Evolutionary conservation across 1,140 invertebrate species (phyloP).

Genomic region (Akabosia matsudoensis): DNA sequence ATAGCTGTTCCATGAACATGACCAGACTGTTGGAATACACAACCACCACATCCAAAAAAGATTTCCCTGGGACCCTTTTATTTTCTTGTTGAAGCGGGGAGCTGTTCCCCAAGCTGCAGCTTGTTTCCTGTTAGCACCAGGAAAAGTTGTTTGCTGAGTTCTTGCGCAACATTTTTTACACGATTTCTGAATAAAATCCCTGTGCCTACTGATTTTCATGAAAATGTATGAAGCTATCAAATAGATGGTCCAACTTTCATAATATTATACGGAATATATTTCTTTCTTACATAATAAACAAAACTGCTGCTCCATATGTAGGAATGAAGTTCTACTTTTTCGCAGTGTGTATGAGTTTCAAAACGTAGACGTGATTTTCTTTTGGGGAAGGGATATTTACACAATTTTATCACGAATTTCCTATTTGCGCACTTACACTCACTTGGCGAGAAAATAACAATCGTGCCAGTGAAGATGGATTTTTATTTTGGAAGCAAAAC

Average conservation of each 20-base stretch:
- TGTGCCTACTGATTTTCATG: conserved; percentile 1
- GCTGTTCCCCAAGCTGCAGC: too few relatives aligned
- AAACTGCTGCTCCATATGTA: too few relatives aligned
- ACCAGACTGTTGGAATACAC: too few relatives aligned
- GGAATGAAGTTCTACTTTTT: neutral
- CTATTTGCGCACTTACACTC: conserved; percentile 2
- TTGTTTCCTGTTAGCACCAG: too few relatives aligned
- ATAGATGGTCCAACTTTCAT: neutral
- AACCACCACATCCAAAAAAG: too few relatives aligned
- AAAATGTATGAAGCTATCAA: neutral
- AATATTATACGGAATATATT: too few relatives aligned
- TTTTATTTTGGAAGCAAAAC: too few relatives aligned
- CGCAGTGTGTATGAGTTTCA: neutral
- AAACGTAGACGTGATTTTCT: neutral
- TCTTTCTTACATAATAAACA: too few relatives aligned
- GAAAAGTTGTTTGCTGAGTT: neutral
- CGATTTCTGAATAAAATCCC: neutral
- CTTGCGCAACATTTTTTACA: neutral
- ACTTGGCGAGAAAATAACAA: too few relatives aligned
- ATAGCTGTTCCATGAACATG: too few relatives aligned
- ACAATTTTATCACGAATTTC: conserved; percentile 17
- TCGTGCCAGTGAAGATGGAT: neutral
- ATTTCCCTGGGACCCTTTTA: too few relatives aligned
- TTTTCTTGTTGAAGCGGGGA: too few relatives aligned
- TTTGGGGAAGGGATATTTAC: conserved; percentile 7